Evolutionary conservation across 64 coral and sea anemone genomes (phyloP), one percentile per base, ranked within the genome.

Genomic region (Anthopleura sola): DNA sequence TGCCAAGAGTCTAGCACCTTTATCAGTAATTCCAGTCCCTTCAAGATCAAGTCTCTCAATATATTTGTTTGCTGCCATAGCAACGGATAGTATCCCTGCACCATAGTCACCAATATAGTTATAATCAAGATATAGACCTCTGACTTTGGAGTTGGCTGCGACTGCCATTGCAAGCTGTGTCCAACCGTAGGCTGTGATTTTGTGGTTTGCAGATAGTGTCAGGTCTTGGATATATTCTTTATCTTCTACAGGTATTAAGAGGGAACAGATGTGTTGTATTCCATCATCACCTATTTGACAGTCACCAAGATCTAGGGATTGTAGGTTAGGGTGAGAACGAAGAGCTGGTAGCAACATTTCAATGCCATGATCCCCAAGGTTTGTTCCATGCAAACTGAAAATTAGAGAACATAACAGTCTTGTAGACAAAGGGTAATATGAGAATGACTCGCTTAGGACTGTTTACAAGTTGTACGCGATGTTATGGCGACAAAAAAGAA

Each of bases 141-240:
- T 83, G 3, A 99, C 23, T 38, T 89, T 69, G 10, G 97, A 95
- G 75, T 89, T 95, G 19, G 93, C 97, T 28, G 97, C 89, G n/a
- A 99, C 95, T n/a, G 92, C 93, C 86, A 99, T 95, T 18, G 97
- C 97, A 49, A 99, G 85, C 17, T 99, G 87, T 26, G 97, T 92
- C 93, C 97, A 99, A 13, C 97, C 97, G 33, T 86, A 85, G 7
- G 90, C 83, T 24, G 97, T 90, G 16, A 99, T 84, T 68, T 74
- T 75, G 26, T 84, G 87, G 83, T 99, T 99, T 33, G 92, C 97
- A 68, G 97, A 95, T 48, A 99, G 39, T 46, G 97, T 99, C n/a
- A 99, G 85, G 48, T 94, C 90, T 51, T 69, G 46, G 21, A 99
- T 80, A 36, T 91, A 87, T 13, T 74, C 84, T 85, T 85, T 94